These are phyloP conservation scores for Hylaeus volcanicus DNA, from an alignment of 1,140 invertebrate genomes.

Conservation along the genomic window DNA sequence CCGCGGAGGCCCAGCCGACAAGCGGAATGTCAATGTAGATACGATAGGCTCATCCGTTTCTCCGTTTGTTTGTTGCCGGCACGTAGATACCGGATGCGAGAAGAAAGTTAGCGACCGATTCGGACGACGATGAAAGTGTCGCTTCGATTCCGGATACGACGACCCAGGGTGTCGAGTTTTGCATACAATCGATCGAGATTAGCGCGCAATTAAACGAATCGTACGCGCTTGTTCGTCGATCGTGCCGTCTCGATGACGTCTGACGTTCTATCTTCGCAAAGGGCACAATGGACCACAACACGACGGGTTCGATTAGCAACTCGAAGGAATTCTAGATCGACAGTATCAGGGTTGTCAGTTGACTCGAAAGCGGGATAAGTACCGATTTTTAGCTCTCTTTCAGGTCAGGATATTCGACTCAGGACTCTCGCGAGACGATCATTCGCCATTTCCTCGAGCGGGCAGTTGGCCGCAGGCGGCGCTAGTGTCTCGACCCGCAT, in stretches of 20 bases:
- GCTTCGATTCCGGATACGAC: slow-evolving; percentile 51
- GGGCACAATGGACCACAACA: too few species aligned
- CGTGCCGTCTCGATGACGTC: background rate
- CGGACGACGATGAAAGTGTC: slow-evolving; percentile 35
- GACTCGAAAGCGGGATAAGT: too few species aligned
- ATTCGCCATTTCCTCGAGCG: too few species aligned
- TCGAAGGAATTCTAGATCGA: too few species aligned
- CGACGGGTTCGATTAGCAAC: too few species aligned
- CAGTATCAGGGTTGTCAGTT: too few species aligned
- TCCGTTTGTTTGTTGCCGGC: background rate
- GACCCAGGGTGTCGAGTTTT: slow-evolving; percentile 40
- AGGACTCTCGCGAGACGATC: too few species aligned
- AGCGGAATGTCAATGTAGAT: slow-evolving; percentile 40
- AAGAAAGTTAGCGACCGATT: slow-evolving; percentile 37
- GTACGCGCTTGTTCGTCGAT: too few species aligned
- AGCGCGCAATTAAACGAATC: slow-evolving; percentile 4
- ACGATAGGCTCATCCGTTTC: background rate
- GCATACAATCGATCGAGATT: slow-evolving; percentile 45
- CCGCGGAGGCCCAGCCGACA: background rate
- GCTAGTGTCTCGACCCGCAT: too few species aligned
- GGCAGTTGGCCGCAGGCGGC: too few species aligned
- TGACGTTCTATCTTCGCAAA: background rate
- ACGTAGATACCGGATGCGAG: slow-evolving; percentile 30
- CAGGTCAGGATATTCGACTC: too few species aligned
- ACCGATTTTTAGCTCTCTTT: too few species aligned